Evolutionary conservation across 2,888 invertebrate species (phyloP).

Genomic region (Caenorhabditis imperialis): DNA sequence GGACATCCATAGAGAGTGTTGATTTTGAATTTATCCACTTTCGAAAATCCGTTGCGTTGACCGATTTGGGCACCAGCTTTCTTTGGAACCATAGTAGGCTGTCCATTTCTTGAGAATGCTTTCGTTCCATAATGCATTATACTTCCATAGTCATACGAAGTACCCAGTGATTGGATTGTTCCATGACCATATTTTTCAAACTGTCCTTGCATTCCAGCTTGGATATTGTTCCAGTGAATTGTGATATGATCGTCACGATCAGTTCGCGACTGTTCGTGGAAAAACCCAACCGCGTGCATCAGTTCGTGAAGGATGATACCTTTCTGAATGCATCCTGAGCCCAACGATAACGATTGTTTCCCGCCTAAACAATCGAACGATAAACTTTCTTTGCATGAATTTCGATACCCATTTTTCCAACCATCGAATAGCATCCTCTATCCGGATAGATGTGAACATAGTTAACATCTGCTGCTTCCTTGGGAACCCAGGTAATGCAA

Average conservation of each 20-base stretch:
- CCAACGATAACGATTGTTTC: constrained; percentile 73
- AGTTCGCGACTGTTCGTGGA: constrained; percentile 74
- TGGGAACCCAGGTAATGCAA: constrained; percentile 77
- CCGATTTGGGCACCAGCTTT: constrained; percentile 72
- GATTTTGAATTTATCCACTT: constrained; percentile 75
- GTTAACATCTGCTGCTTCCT: constrained; percentile 71
- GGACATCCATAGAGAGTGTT: constrained; percentile 76
- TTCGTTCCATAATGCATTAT: constrained; percentile 77
- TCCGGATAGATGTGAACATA: constrained; percentile 78
- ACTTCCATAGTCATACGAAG: constrained; percentile 74
- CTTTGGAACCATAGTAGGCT: constrained; percentile 77
- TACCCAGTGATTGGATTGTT: constrained; percentile 75
- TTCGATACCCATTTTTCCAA: constrained; percentile 70
- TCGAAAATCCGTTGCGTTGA: constrained; percentile 75
- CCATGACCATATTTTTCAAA: constrained; percentile 77
- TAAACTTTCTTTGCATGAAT: constrained; percentile 72
- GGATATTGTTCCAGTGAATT: constrained; percentile 77
- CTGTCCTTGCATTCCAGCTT: constrained; percentile 77
- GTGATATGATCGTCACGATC: constrained; percentile 76
- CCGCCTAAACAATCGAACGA: constrained; percentile 57
- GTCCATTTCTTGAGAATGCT: constrained; percentile 76
- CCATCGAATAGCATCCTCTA: constrained; percentile 78
- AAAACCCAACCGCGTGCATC: constrained; percentile 78
- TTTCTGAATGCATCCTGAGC: constrained; percentile 77
- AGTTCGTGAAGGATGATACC: constrained; percentile 77